A percentile compares a stretch with the other conserved stretches of the same genome.
Evolutionary conservation across 1,140 invertebrate genomes (phyloP).

Genomic region (Cepaea nemoralis): DNA sequence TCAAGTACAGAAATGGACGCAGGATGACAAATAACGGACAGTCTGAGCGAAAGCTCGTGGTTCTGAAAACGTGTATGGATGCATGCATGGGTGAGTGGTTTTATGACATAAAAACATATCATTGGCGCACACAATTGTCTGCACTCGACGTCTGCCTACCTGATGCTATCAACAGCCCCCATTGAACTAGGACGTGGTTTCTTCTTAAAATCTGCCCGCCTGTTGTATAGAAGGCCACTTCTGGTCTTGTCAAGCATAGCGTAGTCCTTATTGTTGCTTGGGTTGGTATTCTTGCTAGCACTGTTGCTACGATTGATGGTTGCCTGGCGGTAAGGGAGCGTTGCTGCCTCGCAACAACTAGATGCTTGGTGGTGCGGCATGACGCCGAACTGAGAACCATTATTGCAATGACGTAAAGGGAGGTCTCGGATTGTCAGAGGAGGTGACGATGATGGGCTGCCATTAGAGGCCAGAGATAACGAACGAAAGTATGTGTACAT

Average conservation of each 20-base stretch:
- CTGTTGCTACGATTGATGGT: conserved; percentile 20
- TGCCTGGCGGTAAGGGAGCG: neutral
- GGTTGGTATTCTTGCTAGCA: neutral
- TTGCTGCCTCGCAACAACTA: neutral
- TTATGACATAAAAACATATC: too few relatives aligned
- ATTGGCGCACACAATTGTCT: too few relatives aligned
- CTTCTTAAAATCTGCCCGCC: conserved; percentile 30
- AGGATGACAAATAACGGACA: too few relatives aligned
- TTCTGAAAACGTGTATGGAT: too few relatives aligned
- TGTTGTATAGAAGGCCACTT: neutral
- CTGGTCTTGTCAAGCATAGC: neutral
- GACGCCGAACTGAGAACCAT: conserved; percentile 22
- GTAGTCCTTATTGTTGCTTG: conserved; percentile 1
- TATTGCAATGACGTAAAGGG: neutral
- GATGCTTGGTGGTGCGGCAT: neutral
- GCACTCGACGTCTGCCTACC: too few relatives aligned
- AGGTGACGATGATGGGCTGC: conserved; percentile 19
- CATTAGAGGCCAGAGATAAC: conserved; percentile 19
- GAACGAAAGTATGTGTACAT: conserved; percentile 29
- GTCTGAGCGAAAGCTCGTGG: too few relatives aligned
- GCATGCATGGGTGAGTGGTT: too few relatives aligned
- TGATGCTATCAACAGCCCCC: conserved; percentile 37
- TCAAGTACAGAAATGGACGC: too few relatives aligned
- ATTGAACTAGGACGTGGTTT: conserved; percentile 40
- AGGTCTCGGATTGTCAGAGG: neutral